Conservation (phyloP, 2,888 invertebrate species). For the Portevinia maculata region DNA sequence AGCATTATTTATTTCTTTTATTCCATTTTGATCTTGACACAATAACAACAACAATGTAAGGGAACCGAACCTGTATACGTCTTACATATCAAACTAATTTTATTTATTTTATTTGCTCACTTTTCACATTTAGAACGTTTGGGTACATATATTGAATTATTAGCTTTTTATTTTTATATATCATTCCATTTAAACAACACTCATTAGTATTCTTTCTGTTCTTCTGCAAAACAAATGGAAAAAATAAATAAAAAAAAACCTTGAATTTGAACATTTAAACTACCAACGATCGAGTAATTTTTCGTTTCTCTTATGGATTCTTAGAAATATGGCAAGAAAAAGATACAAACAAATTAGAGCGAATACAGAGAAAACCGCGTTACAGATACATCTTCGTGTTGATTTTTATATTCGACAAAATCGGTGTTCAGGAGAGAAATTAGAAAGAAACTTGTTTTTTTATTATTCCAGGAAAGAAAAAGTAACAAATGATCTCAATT, state of each 20-base stretch:
- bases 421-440: conserved; percentile 9
- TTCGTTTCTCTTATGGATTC: conserved; percentile 50
- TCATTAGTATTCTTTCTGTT: conserved; percentile 60
- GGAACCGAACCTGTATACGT: conserved; percentile 1
- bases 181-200: conserved; percentile 28
- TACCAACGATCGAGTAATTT: conserved; percentile 53
- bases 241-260: conserved; percentile 22
- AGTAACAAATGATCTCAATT: conserved; percentile 12
- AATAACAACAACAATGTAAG: conserved; percentile 17
- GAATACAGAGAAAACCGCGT: conserved; percentile 15
- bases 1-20: conserved; percentile 26
- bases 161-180: conserved; percentile 29
- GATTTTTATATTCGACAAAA: conserved; percentile 7
- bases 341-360: conserved; percentile 58
- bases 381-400: conserved; percentile 16
- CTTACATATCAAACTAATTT: conserved; percentile 25
- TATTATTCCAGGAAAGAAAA: conserved; percentile 29
- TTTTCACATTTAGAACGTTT: conserved; percentile 55
- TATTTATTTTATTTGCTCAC: conserved; percentile 16
- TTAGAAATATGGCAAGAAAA: conserved; percentile 43
- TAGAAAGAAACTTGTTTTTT: conserved; percentile 59
- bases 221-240: conserved; percentile 41
- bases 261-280: conserved; percentile 45
- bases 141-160: conserved; percentile 59
- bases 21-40: conserved; percentile 25